Base-by-base conservation (phyloP, 1,140 invertebrate species). In the Capitella teleta region DNA sequence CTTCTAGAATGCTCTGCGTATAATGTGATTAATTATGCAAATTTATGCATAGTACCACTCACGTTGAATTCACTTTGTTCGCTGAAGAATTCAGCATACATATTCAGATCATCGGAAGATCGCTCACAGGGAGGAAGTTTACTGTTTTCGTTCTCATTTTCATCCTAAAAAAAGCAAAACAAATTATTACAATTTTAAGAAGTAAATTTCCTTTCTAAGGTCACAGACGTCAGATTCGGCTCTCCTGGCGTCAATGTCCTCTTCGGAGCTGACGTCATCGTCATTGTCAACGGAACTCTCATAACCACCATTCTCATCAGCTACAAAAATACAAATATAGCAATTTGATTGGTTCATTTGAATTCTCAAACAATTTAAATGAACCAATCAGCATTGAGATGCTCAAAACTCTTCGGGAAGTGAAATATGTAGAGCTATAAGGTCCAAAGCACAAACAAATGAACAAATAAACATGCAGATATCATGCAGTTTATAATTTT, bases 241-340 rank as follows among this genome's bases (percentile, higher is more conserved):
- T 44, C 54, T 55, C 5, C 26, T 2, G 4, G 37, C 2, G 14
- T 54, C 45, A 5, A n/a, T n/a, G 52, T 70, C 67, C 53, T 68
- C 67, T 60, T 68, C 66, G 51, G 61, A 65, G 44, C 67, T 66
- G 34, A 66, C 60, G 38, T 68, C 67, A 57, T 70, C 66, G 58
- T 70, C 66, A 47, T 70, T 63, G 43, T 67, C 67, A 24, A 69
- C 41, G 1, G 64, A 67, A 42, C 64, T 68, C 53, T 65, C 61
- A 41, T 68, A 65, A 51, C 63, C 65, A 23, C 66, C 62, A 1
- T 46, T 49, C 6, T 44, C 40, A 49, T 12, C 47, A n/a, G n/a
- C n/a, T n/a, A n/a, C n/a, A n/a, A n/a, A n/a, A n/a, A n/a, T n/a
- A n/a, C n/a, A n/a, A n/a, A n/a, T n/a, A n/a, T n/a, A n/a, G n/a